A percentile compares a stretch with the other conserved stretches of the same genome.
Conservation (phyloP, 2,797 vertebrate genomes). For the Notoglanidium macrostoma region DNA sequence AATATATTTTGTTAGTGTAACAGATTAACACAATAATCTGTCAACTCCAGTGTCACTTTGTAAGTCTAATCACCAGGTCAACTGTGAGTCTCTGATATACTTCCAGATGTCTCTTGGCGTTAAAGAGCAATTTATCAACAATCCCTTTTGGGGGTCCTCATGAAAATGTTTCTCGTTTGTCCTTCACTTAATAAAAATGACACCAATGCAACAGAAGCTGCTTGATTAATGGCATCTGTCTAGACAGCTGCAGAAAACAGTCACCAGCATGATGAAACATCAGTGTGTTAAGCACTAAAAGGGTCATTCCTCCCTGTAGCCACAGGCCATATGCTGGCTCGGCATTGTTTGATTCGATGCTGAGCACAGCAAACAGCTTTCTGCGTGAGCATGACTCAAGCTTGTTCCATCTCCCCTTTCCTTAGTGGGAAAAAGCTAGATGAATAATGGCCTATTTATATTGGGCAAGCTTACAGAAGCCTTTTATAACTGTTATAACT, state of each 20-base stretch:
- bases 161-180: conserved; percentile 33
- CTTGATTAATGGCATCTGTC: conserved; percentile 54
- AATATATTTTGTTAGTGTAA: background rate
- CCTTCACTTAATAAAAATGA: conserved; percentile 35
- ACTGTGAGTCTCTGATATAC: background rate
- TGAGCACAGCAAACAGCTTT: conserved; percentile 53
- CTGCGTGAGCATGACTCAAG: conserved; percentile 53
- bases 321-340: conserved; percentile 56
- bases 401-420: conserved; percentile 38
- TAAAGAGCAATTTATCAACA: conserved; percentile 19
- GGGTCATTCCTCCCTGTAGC: conserved; percentile 53
- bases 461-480: conserved; percentile 24
- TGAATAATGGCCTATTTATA: conserved; percentile 34
- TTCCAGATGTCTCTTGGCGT: conserved; percentile 1
- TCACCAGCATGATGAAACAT: conserved; percentile 54
- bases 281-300: conserved; percentile 55
- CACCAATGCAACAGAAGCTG: conserved; percentile 39
- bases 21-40: conserved; percentile 15
- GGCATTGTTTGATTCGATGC: conserved; percentile 57
- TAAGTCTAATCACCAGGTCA: background rate
- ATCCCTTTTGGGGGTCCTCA: background rate
- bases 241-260: conserved; percentile 57
- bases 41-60: conserved; percentile 5
- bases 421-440: conserved; percentile 23
- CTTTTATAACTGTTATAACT: conserved; percentile 35